Percentiles rank a stretch among this genome's conserved stretches.
phyloP scores from a whole-genome alignment of 2,797 vertebrate species.

The Schizothorax lantsangensis region DNA sequence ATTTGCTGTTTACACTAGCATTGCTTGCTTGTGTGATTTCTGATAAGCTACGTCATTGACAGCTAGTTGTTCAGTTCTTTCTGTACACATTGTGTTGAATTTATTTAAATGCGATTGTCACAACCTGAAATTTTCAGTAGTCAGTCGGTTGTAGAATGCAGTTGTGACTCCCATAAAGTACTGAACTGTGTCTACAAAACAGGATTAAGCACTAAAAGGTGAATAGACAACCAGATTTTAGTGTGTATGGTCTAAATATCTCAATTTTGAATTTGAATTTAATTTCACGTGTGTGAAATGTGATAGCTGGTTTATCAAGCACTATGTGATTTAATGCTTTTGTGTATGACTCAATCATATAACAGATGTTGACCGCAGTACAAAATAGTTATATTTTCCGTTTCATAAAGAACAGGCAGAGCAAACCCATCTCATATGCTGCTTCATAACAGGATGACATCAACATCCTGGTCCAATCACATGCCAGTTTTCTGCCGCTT shows the following conservation, averaged over 20 bases:
- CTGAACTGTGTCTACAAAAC: too few relatives aligned
- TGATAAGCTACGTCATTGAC: background rate
- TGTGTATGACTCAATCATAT: background rate
- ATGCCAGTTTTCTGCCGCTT: background rate
- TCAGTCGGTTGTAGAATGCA: too few relatives aligned
- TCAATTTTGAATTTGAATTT: background rate
- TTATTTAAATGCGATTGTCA: background rate
- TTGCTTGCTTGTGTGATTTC: background rate
- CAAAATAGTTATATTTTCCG: background rate
- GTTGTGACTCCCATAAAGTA: too few relatives aligned
- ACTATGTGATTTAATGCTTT: background rate
- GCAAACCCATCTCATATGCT: background rate
- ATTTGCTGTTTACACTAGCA: too few relatives aligned
- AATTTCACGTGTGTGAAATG: background rate
- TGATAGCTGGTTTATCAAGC: too few relatives aligned
- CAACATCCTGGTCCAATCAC: conserved; percentile 5
- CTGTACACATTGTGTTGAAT: background rate
- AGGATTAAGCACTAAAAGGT: background rate
- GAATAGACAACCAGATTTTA: background rate
- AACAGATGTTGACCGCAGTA: background rate
- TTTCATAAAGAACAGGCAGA: background rate
- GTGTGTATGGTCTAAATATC: background rate
- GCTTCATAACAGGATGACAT: background rate
- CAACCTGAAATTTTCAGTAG: too few relatives aligned
- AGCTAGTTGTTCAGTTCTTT: background rate